A percentile compares a stretch with the other conserved stretches of the same genome.
Evolutionary conservation across 1,140 invertebrate genomes (phyloP).

Genomic region (Nasonia giraulti): DNA sequence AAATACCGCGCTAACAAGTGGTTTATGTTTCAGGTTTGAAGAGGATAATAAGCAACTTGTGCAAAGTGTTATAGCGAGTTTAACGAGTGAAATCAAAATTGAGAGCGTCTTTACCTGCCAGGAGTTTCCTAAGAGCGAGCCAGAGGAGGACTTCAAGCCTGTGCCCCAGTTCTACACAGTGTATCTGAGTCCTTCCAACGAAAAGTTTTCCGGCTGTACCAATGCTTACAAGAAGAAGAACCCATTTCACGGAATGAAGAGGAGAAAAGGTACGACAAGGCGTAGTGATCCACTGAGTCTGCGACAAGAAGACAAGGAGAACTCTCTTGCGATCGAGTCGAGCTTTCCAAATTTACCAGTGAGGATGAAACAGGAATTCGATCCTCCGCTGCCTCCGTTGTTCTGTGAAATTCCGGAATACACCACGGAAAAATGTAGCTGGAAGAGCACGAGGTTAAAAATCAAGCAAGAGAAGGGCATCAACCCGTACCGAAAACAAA

Average conservation of each 20-base stretch:
- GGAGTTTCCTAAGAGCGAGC: neutral
- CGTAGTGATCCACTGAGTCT: neutral
- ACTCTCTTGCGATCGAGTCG: neutral
- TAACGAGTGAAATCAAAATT: neutral
- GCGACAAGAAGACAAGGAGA: neutral
- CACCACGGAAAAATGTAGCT: neutral
- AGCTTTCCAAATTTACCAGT: neutral
- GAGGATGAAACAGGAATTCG: neutral
- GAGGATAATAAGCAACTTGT: conserved; percentile 23
- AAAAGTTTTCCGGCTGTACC: neutral
- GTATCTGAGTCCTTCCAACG: neutral
- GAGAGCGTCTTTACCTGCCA: conserved; percentile 1
- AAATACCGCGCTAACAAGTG: neutral
- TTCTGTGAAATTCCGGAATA: conserved; percentile 11
- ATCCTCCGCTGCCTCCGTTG: neutral
- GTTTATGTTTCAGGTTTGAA: conserved; percentile 43
- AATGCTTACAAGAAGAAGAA: neutral
- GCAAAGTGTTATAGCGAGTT: neutral
- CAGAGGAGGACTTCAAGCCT: neutral
- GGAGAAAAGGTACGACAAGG: neutral
- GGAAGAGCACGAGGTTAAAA: neutral
- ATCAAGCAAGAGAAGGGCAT: neutral
- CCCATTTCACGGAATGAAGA: conserved; percentile 1
- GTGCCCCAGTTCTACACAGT: neutral
- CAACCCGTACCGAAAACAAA: neutral